phyloP scores from a whole-genome alignment of 1,140 invertebrate genomes.

The Lepidurus apus region DNA sequence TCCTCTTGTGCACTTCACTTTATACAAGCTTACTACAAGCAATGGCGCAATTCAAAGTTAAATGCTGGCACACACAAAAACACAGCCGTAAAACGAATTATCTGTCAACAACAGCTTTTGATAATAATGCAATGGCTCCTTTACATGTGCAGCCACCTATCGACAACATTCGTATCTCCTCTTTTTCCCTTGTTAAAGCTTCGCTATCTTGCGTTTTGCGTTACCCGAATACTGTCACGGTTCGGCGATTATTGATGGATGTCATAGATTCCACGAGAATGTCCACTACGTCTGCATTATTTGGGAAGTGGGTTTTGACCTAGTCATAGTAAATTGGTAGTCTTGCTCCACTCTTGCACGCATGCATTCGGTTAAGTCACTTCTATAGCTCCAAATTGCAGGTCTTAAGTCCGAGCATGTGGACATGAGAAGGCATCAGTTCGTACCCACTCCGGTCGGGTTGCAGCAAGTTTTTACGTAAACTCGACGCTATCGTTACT shows the following conservation, averaged over 20 bases:
- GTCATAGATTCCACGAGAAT: slow-evolving; percentile 23
- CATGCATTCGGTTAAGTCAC: not conserved
- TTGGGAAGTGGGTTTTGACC: slow-evolving; percentile 33
- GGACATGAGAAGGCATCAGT: slow-evolving; percentile 34
- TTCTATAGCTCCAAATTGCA: slow-evolving; percentile 25
- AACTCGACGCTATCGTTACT: slow-evolving; percentile 32
- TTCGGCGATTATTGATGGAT: slow-evolving; percentile 28
- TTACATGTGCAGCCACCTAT: not conserved
- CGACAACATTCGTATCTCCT: not conserved
- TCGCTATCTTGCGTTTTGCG: slow-evolving; percentile 20
- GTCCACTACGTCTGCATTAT: slow-evolving; percentile 15
- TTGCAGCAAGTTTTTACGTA: slow-evolving; percentile 28
- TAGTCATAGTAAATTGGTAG: slow-evolving; percentile 34
- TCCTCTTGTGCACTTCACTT: not conserved
- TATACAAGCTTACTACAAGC: no score
- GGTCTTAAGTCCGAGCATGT: slow-evolving; percentile 34
- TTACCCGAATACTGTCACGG: slow-evolving; percentile 28
- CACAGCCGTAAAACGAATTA: not conserved
- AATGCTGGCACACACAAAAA: not conserved
- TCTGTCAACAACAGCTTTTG: not conserved
- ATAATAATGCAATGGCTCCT: not conserved
- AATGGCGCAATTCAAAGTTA: not conserved
- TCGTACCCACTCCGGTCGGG: slow-evolving; percentile 30
- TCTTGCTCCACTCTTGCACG: not conserved
- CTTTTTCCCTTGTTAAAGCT: slow-evolving; percentile 32